phyloP scores from a whole-genome alignment of 2,888 invertebrate species.

The Philaethria dido region DNA sequence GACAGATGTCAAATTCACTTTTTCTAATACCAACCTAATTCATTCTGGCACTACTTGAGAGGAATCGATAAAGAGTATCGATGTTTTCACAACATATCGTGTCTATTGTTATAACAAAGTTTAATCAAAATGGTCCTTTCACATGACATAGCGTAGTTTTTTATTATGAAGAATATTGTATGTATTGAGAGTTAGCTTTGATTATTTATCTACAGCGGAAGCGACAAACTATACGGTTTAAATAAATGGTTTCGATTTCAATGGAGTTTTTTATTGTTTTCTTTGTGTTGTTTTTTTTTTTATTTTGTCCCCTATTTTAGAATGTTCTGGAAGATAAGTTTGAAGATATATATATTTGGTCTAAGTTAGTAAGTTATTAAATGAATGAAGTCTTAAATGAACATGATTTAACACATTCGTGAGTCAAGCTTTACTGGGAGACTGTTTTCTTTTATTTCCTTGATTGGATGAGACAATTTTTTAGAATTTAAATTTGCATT shows the following conservation, averaged over 20 bases:
- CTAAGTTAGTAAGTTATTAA: no score
- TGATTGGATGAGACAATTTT: no score
- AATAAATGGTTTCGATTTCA: conserved; percentile 74
- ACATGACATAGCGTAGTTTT: conserved; percentile 65
- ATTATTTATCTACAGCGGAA: conserved; percentile 60
- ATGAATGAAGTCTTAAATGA: no score
- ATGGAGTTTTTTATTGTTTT: conserved; percentile 48
- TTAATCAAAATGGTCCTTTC: conserved; percentile 46
- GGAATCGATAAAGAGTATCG: not conserved
- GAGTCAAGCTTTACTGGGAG: no score
- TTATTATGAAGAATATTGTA: conserved; percentile 60
- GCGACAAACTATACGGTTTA: conserved; percentile 50
- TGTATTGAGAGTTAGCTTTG: conserved; percentile 65
- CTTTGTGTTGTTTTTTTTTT: not conserved
- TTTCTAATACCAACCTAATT: not conserved
- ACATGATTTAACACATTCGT: no score
- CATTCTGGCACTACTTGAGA: no score
- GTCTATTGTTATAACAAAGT: not conserved
- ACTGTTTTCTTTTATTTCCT: no score
- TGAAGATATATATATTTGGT: not conserved
- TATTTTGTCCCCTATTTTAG: not conserved
- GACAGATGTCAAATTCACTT: conserved; percentile 3
- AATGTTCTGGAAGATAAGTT: not conserved
- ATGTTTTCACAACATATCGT: not conserved
- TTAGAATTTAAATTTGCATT: no score